Conservation (phyloP, 2,797 vertebrate species). For the Lophotriccus pileatus region DNA sequence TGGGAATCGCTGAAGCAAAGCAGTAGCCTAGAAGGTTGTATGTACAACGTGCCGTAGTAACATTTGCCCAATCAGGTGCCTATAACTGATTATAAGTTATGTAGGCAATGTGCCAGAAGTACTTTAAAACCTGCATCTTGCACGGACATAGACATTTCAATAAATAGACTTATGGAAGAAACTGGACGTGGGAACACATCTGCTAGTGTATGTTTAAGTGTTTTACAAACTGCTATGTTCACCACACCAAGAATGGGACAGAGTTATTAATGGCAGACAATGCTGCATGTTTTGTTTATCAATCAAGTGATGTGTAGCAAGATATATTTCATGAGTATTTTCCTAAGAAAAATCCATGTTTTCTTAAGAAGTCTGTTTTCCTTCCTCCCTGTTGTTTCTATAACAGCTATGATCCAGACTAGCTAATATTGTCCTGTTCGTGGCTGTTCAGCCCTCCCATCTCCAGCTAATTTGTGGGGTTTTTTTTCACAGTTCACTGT, state of each 20-base stretch:
- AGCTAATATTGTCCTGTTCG: constrained; percentile 20
- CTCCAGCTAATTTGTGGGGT: background rate
- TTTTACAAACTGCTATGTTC: background rate
- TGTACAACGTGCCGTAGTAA: background rate
- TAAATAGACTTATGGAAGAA: background rate
- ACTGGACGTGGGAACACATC: background rate
- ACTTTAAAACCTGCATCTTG: background rate
- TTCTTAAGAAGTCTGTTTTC: constrained; percentile 37
- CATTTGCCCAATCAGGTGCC: background rate
- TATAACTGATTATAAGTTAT: background rate
- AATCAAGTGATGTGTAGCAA: background rate
- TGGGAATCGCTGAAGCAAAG: background rate
- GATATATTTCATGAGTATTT: background rate
- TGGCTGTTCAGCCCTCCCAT: background rate
- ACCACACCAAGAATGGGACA: background rate
- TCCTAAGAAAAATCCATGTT: background rate
- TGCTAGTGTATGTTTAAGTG: background rate
- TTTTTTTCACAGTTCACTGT: constrained; percentile 16
- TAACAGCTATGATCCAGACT: background rate
- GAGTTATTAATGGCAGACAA: background rate
- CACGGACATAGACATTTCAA: background rate
- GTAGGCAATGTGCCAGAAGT: background rate
- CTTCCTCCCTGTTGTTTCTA: background rate
- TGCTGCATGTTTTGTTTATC: background rate
- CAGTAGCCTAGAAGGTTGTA: background rate